Base-by-base conservation (phyloP, 2,888 invertebrate genomes). In the Agapetus fuscipes region DNA sequence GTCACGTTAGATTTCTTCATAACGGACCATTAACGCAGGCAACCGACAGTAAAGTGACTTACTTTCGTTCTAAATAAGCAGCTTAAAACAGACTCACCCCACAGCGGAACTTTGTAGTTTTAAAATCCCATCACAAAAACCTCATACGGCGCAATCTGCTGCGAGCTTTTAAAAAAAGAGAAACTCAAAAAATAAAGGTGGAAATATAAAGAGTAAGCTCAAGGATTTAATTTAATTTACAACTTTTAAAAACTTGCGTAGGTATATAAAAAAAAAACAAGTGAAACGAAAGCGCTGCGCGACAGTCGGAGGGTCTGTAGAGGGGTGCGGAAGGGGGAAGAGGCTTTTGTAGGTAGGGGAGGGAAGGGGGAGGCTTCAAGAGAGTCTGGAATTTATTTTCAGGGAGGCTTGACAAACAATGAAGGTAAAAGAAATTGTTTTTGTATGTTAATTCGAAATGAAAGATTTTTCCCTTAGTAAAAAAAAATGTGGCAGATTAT, bases 401-500 rank as follows among this genome's bases (percentile, higher is more conserved):
- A 37, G 39, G 43, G 42, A 37, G 39, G 40, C 46, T 46, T 39
- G 43, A 46, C 43, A 44, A 47, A 47, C 47, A 47, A 47, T 44
- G 47, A 44, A 47, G 44, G 47, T 47, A 44, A 44, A 47, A 47
- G 44, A 47, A 47, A 47, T 47, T 47, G 47, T 47, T 47, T 47
- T 47, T 41, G 47, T 47, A 47, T 47, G 47, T 47, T 47, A 47
- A 47, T 47, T 47, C 33, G 41, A 46, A 46, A 46, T 46, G 45
- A 46, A 46, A 46, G 45, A 46, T 46, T 46, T 46, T 45, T 43
- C 41, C 33, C n/a, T 17, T 32, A 36, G 17, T 29, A 34, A 25
- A 34, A 37, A 38, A 38, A 43, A 46, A 41, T 43, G 46, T 43
- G 41, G 41, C 43, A 43, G 43, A 46, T 46, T 46, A 46, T 46